Base-by-base conservation (phyloP, 2,797 vertebrate species). In the Silurus aristotelis region DNA sequence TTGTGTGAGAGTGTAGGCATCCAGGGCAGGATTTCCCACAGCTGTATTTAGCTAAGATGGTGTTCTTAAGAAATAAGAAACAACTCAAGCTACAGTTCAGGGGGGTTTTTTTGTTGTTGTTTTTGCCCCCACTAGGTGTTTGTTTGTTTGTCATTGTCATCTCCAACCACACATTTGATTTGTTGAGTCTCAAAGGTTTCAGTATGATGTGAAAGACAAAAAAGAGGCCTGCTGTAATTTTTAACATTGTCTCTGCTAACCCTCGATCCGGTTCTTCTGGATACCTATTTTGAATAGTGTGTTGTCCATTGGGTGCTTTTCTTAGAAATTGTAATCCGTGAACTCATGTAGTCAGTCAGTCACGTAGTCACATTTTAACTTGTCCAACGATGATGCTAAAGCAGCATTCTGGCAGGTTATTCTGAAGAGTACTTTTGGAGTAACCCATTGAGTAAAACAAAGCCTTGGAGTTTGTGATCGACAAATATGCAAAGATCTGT, bases 41-140 rank as follows among this genome's bases (percentile, higher is more conserved):
- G 80, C 85, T 78, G 73, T 78, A 79, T 86, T 86, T 83, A 86
- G 38, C 80, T 19, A 64, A 78, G 72, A 71, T 27, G 17, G 4
- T 14, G 19, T 27, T 22, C 27, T 27, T 66, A 58, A 68, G 43
- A 20, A 64, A 38, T 60, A 64, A 38, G 43, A 82, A 31, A 66
- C n/a, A 0, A 38, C 52, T n/a, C 9, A 27, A 27, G 46, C 22
- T 60, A 0, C 12, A 19, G 7, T 83, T 67, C 2, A n/a, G 14
- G 55, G 1, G 10, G 0, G 1, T 22, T 22, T 46, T 46, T 43
- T 46, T n/a, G 20, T 61, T 43, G 10, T 5, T 58, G 5, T 31
- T 20, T 61, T 12, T 12, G 48, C 20, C 15, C 13, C 38, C 38
- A 38, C 38, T 38, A 38, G 27, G 1, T 7, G 31, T 61, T 46